Evolutionary conservation across 2,797 vertebrate genomes (phyloP), one percentile per base, ranked within the genome.

Genomic region (Aratinga solstitialis): DNA sequence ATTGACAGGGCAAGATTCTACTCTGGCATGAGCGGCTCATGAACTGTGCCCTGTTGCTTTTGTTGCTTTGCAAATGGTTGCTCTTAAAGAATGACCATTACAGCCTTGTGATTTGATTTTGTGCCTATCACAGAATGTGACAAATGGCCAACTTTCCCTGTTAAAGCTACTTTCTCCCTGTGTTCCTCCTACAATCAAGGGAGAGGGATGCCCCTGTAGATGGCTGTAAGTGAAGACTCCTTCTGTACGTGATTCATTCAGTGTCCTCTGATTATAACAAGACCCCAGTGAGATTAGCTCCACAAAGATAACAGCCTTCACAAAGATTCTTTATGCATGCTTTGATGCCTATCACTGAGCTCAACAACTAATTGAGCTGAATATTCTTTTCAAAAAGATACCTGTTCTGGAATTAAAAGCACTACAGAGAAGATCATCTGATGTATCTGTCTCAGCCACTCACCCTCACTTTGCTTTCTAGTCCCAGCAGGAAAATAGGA

Each of bases 321-420:
- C 51, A 80, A 84, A 73, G 67, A 67, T 32, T 90, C 74, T 47
- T 89, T 73, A 54, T 1, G 1, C 13, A 23, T 38, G 8, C 15
- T 90, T 93, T 91, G 43, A 48, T 74, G 48, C n/a, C 36, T 69
- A 2, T 84, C 77, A 71, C 87, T 89, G 78, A 80, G 51, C 40
- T 96, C 61, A 92, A 79, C 38, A 80, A 45, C 43, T 61, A 59
- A 42, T 36, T 77, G 74, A 86, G 75, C 26, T 62, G 68, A 91
- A 80, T 63, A 51, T 43, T 68, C 38, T 58, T 78, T 85, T 81
- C 32, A 91, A 66, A 87, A 87, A 51, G n/a, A 23, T 40, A 68
- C 81, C 76, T 80, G 10, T 42, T 87, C 34, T 71, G 85, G 42
- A 74, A 80, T 32, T 87, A 72, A 68, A 91, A 58, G 36, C 20